These are phyloP conservation scores for Meloe dianella DNA, from an alignment of 2,888 invertebrate genomes.

Conservation along the genomic window DNA sequence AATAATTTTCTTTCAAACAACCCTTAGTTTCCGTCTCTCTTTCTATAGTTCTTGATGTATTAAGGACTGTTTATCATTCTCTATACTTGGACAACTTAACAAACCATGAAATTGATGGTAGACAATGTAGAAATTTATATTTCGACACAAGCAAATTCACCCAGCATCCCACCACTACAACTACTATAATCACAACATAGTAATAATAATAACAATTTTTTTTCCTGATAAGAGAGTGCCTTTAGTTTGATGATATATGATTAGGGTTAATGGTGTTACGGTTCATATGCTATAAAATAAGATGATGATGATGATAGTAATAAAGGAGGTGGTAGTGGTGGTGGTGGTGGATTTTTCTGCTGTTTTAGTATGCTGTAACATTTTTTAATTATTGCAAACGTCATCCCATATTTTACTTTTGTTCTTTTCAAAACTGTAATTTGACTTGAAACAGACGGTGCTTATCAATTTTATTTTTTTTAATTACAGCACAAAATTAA, in stretches of 20 bases:
- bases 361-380: background rate
- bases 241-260: slow-evolving; percentile 39
- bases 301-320: slow-evolving; percentile 26
- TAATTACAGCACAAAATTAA: background rate
- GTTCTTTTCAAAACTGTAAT: background rate
- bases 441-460: background rate
- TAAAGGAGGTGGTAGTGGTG: background rate
- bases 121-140: slow-evolving; percentile 39
- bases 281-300: slow-evolving; percentile 47
- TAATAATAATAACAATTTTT: slow-evolving; percentile 24
- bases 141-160: slow-evolving; percentile 5
- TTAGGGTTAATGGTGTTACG: slow-evolving; percentile 41
- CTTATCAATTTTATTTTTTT: slow-evolving; percentile 5
- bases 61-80: slow-evolving; percentile 39
- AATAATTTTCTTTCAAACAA: background rate
- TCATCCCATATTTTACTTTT: slow-evolving; percentile 12
- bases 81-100: slow-evolving; percentile 42
- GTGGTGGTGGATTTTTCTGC: background rate
- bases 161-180: background rate
- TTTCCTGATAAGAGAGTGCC: slow-evolving; percentile 37
- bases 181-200: background rate
- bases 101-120: slow-evolving; percentile 47
- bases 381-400: slow-evolving; percentile 35
- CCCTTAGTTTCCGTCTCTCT: background rate
- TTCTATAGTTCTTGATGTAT: slow-evolving; percentile 30